A percentile compares a stretch with the other conserved stretches of the same genome.
Evolutionary conservation across 2,113 vertebrate genomes (phyloP).

Genomic region (Ellobius talpinus): DNA sequence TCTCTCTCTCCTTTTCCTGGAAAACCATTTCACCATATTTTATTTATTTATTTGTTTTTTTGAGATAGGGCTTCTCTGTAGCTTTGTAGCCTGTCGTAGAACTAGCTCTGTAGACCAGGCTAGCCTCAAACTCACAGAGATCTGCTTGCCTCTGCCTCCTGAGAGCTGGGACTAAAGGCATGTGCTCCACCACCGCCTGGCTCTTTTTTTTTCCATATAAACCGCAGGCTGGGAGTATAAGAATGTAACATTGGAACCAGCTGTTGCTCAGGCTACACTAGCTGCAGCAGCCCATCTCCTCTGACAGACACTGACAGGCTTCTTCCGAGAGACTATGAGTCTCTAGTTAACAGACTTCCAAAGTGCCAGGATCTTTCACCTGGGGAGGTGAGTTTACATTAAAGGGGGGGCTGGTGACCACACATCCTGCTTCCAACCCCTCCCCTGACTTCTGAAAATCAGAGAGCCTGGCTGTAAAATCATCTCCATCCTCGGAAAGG

Average conservation of each 20-base stretch:
- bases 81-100: no score
- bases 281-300: neutral
- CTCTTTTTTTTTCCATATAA: neutral
- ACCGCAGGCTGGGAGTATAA: neutral
- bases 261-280: neutral
- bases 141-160: no score
- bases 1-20: neutral
- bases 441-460: neutral
- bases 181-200: no score
- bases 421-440: neutral
- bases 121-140: no score
- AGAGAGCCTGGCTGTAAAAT: neutral
- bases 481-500: neutral
- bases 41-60: no score
- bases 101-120: no score
- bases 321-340: neutral
- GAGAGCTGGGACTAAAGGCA: no score
- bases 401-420: no score
- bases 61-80: no score
- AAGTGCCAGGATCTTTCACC: neutral
- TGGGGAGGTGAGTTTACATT: neutral
- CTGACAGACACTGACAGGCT: neutral
- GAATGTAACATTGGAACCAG: neutral
- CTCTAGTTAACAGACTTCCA: no score
- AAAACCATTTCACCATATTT: neutral